A percentile compares a stretch with the other conserved stretches of the same genome.
phyloP scores from a whole-genome alignment of 1,140 invertebrate genomes.

The Drosophila tani region DNA sequence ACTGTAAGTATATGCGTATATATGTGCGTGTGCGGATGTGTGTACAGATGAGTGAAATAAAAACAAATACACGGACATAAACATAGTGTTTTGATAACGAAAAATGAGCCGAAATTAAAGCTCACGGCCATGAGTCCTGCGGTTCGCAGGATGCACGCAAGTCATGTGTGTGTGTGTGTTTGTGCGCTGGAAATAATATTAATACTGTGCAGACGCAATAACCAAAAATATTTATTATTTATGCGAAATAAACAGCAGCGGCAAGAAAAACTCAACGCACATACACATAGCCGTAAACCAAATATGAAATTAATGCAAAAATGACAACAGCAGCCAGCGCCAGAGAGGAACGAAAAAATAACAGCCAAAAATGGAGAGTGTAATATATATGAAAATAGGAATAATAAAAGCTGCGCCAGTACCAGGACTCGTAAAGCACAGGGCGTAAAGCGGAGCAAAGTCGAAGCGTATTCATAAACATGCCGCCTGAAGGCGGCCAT shows the following conservation, averaged over 20 bases:
- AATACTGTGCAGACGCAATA: conserved; percentile 82
- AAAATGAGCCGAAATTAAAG: conserved; percentile 82
- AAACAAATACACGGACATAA: conserved; percentile 68
- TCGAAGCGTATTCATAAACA: conserved; percentile 57
- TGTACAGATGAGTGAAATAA: conserved; percentile 54
- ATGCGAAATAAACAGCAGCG: conserved; percentile 80
- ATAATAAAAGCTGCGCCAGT: conserved; percentile 55
- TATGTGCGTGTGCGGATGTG: conserved; percentile 18
- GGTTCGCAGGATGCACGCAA: conserved; percentile 62
- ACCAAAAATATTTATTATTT: conserved; percentile 84
- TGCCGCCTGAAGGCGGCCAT: conserved; percentile 39
- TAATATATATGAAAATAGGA: conserved; percentile 49
- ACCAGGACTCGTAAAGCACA: conserved; percentile 53
- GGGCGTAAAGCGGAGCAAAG: conserved; percentile 21
- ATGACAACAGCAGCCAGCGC: conserved; percentile 71
- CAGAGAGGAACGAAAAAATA: conserved; percentile 30
- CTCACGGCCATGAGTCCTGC: conserved; percentile 67
- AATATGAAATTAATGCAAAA: conserved; percentile 84
- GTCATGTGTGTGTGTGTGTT: conserved; percentile 8
- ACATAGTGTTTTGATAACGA: conserved; percentile 78
- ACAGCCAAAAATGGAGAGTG: conserved; percentile 46
- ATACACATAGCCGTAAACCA: conserved; percentile 45
- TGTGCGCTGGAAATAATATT: conserved; percentile 71
- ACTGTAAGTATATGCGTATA: conserved; percentile 21
- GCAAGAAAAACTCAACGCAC: conserved; percentile 58